Conservation (phyloP, 2,113 vertebrate genomes). For the Mormyrus iriodes region DNA sequence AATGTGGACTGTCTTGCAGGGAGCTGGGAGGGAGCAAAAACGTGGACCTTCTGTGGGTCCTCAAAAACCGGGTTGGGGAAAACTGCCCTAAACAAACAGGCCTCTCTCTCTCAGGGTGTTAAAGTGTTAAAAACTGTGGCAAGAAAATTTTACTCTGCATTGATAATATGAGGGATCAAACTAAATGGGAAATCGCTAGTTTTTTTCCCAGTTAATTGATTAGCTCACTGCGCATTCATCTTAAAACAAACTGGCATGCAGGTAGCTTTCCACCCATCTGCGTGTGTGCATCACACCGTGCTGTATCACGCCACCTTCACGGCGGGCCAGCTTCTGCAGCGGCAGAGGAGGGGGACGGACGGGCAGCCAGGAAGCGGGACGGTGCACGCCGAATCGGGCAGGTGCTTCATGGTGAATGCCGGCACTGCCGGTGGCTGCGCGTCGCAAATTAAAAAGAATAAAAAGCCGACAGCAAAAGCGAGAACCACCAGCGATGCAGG, state of each 20-base stretch:
- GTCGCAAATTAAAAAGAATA: slow-evolving; percentile 51
- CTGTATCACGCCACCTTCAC: not conserved
- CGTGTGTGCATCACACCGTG: not conserved
- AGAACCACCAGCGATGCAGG: slow-evolving; percentile 28
- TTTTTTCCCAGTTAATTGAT: not conserved
- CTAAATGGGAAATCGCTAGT: not conserved
- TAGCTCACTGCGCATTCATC: not conserved
- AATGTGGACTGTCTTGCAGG: not conserved
- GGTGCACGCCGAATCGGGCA: not conserved
- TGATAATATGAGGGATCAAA: not conserved
- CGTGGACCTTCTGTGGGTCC: not conserved
- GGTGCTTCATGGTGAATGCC: slow-evolving; percentile 45
- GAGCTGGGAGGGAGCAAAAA: not conserved
- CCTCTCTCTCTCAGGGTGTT: not conserved
- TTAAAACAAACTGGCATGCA: not conserved
- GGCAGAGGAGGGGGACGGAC: not conserved
- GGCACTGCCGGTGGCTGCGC: slow-evolving; percentile 54
- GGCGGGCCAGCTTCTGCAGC: not conserved
- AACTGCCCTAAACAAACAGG: not conserved
- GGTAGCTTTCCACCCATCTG: not conserved
- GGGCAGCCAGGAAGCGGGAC: not conserved
- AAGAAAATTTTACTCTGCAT: not conserved
- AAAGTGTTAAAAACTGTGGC: not conserved
- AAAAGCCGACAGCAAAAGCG: slow-evolving; percentile 7
- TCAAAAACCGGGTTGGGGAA: not conserved